A percentile compares a stretch with the other conserved stretches of the same genome.
Conservation (phyloP, 2,888 invertebrate species). For the Ametastegia equiseti region DNA sequence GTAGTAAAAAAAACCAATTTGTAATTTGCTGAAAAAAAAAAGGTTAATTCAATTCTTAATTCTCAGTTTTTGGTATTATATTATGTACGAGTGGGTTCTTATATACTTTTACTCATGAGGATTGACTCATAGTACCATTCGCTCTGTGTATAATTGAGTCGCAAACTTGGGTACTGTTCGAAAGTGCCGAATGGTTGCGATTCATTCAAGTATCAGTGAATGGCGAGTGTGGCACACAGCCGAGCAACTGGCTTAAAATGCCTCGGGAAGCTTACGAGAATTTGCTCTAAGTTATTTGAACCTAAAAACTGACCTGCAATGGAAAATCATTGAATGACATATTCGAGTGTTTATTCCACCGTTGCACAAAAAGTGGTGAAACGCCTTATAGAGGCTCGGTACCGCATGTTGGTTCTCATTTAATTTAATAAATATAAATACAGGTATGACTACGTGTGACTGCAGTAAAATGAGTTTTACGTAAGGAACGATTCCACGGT, state of each 20-base stretch:
- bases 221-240: neutral
- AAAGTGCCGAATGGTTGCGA: constrained; percentile 15
- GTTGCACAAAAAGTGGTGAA: neutral
- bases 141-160: neutral
- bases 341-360: constrained; percentile 11
- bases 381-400: neutral
- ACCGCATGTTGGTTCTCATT: neutral
- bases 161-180: neutral
- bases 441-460: neutral
- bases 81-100: too few relatives aligned
- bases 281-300: neutral
- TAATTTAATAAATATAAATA: neutral
- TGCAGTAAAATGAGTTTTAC: constrained; percentile 25
- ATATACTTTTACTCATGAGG: neutral
- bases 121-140: too few relatives aligned
- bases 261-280: neutral
- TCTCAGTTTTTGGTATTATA: neutral
- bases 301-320: too few relatives aligned
- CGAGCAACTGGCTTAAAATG: neutral
- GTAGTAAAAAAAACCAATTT: neutral
- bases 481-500: neutral
- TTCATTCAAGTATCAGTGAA: constrained; percentile 24
- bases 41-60: neutral
- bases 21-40: too few relatives aligned
- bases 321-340: neutral